These are phyloP conservation scores for Ibidorhyncha struthersii DNA, from an alignment of 2,113 vertebrate species.

Conservation along the genomic window DNA sequence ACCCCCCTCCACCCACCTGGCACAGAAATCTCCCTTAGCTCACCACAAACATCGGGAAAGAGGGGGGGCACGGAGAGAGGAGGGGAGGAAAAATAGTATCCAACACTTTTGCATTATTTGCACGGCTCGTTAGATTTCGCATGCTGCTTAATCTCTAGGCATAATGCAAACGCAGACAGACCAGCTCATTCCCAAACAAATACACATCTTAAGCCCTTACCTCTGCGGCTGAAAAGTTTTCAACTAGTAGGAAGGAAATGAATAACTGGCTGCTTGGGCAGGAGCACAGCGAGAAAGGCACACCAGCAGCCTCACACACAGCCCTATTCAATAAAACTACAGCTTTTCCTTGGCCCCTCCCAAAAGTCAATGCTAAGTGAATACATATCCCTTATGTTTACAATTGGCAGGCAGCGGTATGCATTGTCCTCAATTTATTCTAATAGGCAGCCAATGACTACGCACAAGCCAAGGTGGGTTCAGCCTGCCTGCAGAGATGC, in stretches of 20 bases:
- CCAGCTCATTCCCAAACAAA: background rate
- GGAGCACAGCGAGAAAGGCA: conserved; percentile 57
- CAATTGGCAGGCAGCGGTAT: conserved; percentile 75
- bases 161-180: background rate
- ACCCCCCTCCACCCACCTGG: background rate
- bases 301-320: conserved; percentile 69
- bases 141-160: background rate
- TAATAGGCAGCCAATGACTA: conserved; percentile 76
- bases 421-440: conserved; percentile 82
- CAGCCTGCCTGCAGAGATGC: conserved; percentile 78
- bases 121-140: background rate
- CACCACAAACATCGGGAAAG: background rate
- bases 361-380: conserved; percentile 78
- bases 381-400: conserved; percentile 82
- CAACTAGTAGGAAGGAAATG: conserved; percentile 45
- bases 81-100: background rate
- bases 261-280: conserved; percentile 56
- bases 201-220: conserved; percentile 56
- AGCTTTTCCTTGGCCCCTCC: conserved; percentile 84
- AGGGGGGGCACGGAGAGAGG: background rate
- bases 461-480: conserved; percentile 74
- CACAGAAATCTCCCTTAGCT: background rate
- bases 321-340: conserved; percentile 80
- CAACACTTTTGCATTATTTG: background rate
- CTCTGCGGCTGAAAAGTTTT: conserved; percentile 67